phyloP scores from a whole-genome alignment of 2,888 invertebrate species.

The Achlya flavicornis region DNA sequence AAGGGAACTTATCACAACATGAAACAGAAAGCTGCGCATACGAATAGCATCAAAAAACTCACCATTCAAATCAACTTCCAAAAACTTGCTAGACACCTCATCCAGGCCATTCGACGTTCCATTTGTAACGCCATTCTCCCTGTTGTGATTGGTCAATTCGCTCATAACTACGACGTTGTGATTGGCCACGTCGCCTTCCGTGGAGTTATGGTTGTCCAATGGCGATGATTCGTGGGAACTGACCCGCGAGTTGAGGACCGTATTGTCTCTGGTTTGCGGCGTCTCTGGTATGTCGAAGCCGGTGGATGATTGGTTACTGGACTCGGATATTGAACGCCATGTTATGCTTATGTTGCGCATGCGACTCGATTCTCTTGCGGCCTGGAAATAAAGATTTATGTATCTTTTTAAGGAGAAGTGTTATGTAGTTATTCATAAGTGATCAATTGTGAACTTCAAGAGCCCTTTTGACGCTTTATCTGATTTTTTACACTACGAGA shows the following conservation, averaged over 20 bases:
- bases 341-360: slow-evolving; percentile 77
- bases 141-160: slow-evolving; percentile 43
- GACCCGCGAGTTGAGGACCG: slow-evolving; percentile 23
- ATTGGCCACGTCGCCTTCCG: slow-evolving; percentile 46
- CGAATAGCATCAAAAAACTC: slow-evolving; percentile 32
- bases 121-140: slow-evolving; percentile 42
- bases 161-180: slow-evolving; percentile 45
- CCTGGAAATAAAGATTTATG: slow-evolving; percentile 38
- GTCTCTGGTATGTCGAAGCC: slow-evolving; percentile 57
- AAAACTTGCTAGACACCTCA: slow-evolving; percentile 64
- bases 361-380: slow-evolving; percentile 61
- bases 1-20: not conserved
- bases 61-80: slow-evolving; percentile 78
- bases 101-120: slow-evolving; percentile 54
- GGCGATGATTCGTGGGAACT: slow-evolving; percentile 47
- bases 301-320: slow-evolving; percentile 75
- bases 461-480: no score
- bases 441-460: no score
- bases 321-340: slow-evolving; percentile 79
- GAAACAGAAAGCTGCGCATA: no score
- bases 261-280: slow-evolving; percentile 29
- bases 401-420: no score
- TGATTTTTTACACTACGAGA: no score
- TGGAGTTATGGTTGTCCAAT: slow-evolving; percentile 47
- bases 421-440: no score